Conservation (phyloP, 1,140 invertebrate genomes). For the Melanaphis sacchari region DNA sequence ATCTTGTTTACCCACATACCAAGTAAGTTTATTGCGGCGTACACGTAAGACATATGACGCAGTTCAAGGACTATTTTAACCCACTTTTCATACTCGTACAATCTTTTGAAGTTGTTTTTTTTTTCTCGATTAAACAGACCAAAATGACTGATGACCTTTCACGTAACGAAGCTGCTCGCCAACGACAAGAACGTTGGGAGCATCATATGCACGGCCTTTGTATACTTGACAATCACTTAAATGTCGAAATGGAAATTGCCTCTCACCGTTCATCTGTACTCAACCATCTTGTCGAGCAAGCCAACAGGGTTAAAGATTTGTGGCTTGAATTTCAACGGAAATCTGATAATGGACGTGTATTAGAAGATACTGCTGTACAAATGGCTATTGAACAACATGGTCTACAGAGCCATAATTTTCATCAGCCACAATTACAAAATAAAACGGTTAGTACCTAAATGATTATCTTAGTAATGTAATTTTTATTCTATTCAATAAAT, state of each 20-base stretch:
- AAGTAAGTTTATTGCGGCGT: background rate
- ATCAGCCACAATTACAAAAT: constrained; percentile 32
- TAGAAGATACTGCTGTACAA: constrained; percentile 53
- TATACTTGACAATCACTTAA: constrained; percentile 50
- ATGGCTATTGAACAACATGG: constrained; percentile 54
- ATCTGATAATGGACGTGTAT: constrained; percentile 42
- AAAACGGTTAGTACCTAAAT: constrained; percentile 32
- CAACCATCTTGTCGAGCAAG: constrained; percentile 41
- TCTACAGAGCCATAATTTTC: constrained; percentile 47
- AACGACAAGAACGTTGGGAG: constrained; percentile 50
- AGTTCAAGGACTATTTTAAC: constrained; percentile 47
- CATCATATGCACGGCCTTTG: constrained; percentile 54
- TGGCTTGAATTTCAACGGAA: constrained; percentile 52
- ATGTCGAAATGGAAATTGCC: constrained; percentile 46
- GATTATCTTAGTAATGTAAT: background rate
- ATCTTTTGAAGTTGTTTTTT: background rate
- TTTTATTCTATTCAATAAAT: background rate
- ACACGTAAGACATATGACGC: constrained; percentile 30
- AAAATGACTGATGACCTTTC: constrained; percentile 43
- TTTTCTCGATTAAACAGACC: background rate
- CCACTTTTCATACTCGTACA: background rate
- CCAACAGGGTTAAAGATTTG: constrained; percentile 50
- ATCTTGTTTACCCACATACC: background rate
- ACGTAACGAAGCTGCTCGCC: background rate
- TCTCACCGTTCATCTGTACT: constrained; percentile 44